A percentile compares a stretch with the other conserved stretches of the same genome.
These are phyloP conservation scores for Ictalurus furcatus DNA, from an alignment of 2,113 vertebrate genomes.

Conservation along the genomic window DNA sequence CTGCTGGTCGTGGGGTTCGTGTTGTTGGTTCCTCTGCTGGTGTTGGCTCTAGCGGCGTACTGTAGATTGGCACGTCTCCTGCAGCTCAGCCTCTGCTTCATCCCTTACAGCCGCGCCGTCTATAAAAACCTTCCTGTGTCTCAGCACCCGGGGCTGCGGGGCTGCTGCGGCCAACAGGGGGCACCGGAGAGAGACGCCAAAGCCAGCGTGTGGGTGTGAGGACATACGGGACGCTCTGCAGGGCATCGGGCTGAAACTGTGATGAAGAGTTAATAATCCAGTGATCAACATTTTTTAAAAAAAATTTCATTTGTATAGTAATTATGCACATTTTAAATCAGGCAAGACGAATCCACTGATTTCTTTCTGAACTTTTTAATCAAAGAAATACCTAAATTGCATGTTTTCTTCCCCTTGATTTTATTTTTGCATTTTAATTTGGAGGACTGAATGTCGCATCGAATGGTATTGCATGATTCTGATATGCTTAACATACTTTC, in stretches of 20 bases:
- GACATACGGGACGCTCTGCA: not conserved
- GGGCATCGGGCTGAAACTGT: not conserved
- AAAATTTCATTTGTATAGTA: not conserved
- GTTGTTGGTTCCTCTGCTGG: slow-evolving; percentile 82
- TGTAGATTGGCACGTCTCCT: slow-evolving; percentile 84
- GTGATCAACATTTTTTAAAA: not conserved
- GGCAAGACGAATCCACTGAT: not conserved
- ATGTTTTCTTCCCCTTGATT: not conserved
- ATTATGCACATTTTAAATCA: not conserved
- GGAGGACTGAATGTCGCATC: not conserved
- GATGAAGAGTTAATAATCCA: not conserved
- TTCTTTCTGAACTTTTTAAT: not conserved
- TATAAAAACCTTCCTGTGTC: slow-evolving; percentile 77
- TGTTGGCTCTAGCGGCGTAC: slow-evolving; percentile 84
- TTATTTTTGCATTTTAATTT: not conserved
- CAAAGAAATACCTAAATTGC: not conserved
- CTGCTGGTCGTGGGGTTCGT: slow-evolving; percentile 85
- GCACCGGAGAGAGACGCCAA: slow-evolving; percentile 65
- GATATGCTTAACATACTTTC: not conserved
- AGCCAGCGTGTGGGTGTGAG: slow-evolving; percentile 82
- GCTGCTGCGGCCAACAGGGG: slow-evolving; percentile 68
- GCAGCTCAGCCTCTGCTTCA: slow-evolving; percentile 84
- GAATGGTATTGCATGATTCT: not conserved
- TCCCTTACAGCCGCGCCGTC: slow-evolving; percentile 87
- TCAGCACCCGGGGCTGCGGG: slow-evolving; percentile 53